Evolutionary conservation across 23 tunicate genomes (phyloP).

Genomic region (Diplosoma virens): DNA sequence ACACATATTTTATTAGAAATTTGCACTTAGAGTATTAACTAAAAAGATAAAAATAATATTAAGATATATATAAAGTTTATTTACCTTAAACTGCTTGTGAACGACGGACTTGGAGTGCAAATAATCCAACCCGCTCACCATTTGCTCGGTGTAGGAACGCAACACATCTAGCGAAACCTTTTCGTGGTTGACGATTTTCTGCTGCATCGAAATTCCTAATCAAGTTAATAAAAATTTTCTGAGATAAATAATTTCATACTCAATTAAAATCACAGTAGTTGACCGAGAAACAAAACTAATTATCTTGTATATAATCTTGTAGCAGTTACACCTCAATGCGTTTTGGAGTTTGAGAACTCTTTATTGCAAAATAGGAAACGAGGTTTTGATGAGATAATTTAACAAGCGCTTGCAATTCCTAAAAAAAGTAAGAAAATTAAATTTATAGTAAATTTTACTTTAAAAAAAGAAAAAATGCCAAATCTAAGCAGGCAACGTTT

Average conservation of each 20-base stretch:
- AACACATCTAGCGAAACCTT: slow-evolving; percentile 22
- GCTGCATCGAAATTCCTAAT: slow-evolving; percentile 59
- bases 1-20: too few species aligned
- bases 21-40: too few species aligned
- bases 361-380: slow-evolving; percentile 55
- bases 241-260: too few species aligned
- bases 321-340: slow-evolving; percentile 54
- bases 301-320: slow-evolving; percentile 66
- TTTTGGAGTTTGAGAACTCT: slow-evolving; percentile 20
- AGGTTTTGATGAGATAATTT: slow-evolving; percentile 62
- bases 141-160: slow-evolving; percentile 62
- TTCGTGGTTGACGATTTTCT: slow-evolving; percentile 48
- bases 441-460: too few species aligned
- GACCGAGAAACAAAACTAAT: too few species aligned
- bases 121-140: slow-evolving; percentile 73
- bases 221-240: too few species aligned
- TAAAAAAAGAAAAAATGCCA: too few species aligned
- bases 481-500: too few species aligned
- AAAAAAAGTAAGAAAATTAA: too few species aligned
- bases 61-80: too few species aligned
- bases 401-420: slow-evolving; percentile 65
- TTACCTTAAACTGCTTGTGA: slow-evolving; percentile 75
- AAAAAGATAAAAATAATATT: too few species aligned
- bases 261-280: too few species aligned
- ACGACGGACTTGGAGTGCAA: slow-evolving; percentile 70